phyloP scores from a whole-genome alignment of 2,797 vertebrate genomes.

The Dromococcyx pavoninus region DNA sequence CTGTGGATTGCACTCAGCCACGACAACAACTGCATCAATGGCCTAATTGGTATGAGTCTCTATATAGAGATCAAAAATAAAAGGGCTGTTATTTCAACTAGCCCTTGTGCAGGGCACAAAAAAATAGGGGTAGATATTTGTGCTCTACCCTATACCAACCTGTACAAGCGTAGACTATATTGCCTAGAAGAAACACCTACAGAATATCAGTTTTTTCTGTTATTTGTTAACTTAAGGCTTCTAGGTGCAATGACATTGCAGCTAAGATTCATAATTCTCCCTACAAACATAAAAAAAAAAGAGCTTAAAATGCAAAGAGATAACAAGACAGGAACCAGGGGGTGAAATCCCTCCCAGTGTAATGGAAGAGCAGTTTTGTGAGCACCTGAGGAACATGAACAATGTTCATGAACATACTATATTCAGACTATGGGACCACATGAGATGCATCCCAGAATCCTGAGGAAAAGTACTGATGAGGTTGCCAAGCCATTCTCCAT shows the following conservation, averaged over 20 bases:
- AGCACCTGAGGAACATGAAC: too few relatives aligned
- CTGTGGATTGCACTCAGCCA: rapidly evolving
- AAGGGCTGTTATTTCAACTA: neutral
- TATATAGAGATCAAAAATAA: neutral
- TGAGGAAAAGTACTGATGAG: too few relatives aligned
- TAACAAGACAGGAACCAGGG: neutral
- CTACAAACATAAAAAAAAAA: neutral
- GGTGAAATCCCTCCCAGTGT: too few relatives aligned
- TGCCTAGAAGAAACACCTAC: neutral
- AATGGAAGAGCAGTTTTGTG: too few relatives aligned
- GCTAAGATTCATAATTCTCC: neutral
- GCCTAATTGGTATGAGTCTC: rapidly evolving
- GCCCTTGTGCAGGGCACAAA: neutral
- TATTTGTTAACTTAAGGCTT: neutral
- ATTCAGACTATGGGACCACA: too few relatives aligned
- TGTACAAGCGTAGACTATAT: neutral
- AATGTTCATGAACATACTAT: too few relatives aligned
- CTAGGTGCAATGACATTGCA: neutral
- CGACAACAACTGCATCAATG: rapidly evolving
- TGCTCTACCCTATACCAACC: neutral
- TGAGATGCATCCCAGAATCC: too few relatives aligned
- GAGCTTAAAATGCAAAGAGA: neutral
- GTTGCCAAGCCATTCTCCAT: too few relatives aligned
- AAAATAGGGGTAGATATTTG: neutral
- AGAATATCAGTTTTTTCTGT: neutral